Base-by-base conservation (phyloP, 2,113 vertebrate species). In the Motacilla alba region DNA sequence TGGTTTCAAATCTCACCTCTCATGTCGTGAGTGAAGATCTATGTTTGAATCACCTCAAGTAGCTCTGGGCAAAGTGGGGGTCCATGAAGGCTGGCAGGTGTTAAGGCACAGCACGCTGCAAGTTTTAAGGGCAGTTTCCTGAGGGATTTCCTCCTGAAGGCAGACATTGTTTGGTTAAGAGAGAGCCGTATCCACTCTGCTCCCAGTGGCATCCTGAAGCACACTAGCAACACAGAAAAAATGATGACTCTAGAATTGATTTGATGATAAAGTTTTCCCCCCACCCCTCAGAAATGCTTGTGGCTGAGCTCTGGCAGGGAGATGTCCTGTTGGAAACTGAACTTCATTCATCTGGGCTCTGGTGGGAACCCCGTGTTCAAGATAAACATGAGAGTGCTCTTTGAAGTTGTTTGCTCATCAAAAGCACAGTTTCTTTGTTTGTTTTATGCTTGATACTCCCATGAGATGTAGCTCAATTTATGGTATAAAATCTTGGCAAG, bases 361-460 rank as follows among this genome's bases (percentile, higher is more conserved):
- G 83, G 62, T 96, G 83, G 79, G 94, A 96, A 69, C 91, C 89
- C 87, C 30, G 58, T 28, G 67, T 91, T 94, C 90, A 94, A 86
- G 84, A 96, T 96, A 96, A 96, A 97, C 93, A 97, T 10, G 52
- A 39, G 44, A 23, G 75, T 15, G 62, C 58, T 77, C 94, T 94
- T 95, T 95, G 95, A 93, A 96, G 95, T 94, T 90, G 87, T 93
- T 96, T 90, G 90, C 93, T 96, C 95, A 91, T 96, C 93, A 97
- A 95, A 96, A 93, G 87, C 88, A 64, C 86, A 93, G 90, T 89
- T 79, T 66, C 84, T 95, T 81, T 95, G 87, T 94, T 94, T 96
- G 85, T 95, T 50, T 91, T 95, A 69, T 67, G 89, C 60, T 90
- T 44, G 77, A 83, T 89, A 83, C 47, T 96, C 90, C 93, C 19